Evolutionary conservation across 1,140 invertebrate genomes (phyloP), one percentile per base, ranked within the genome.

Genomic region (Branchinecta lynchi): DNA sequence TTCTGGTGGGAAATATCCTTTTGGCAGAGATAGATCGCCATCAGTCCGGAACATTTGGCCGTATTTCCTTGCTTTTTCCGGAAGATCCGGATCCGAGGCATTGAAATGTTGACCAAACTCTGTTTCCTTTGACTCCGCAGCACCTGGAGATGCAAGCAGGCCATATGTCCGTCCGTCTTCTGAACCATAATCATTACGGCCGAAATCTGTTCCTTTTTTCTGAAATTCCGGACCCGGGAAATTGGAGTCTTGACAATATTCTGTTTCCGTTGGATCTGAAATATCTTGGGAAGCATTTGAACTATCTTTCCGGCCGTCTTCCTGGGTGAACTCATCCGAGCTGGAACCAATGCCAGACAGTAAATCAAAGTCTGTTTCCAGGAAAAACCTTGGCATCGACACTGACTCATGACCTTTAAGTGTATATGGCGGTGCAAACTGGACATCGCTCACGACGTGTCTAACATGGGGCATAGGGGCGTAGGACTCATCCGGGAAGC

Each of bases 331-430:
- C 10, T 68, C 68, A 21, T 46, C 68, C 12, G 68, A 66, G 43
- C 51, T 71, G 43, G 71, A 71, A 17, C 71, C 71, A 43, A 71
- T 71, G n/a, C 71, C 71, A 45, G 71, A 71, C n/a, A 71, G 44
- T 10, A 71, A 17, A 45, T 71, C 71, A 44, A 45, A 65, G 21
- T 51, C 51, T 3, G 51, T 15, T 20, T 60, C 51, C 17, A 60
- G 51, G 51, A 60, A 60, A 20, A 60, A 60, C 17, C 17, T 60
- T 20, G 51, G 17, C 12, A 20, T 15, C 12, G 51, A 60, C 12
- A 15, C 17, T 60, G 51, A 20, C 3, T 20, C 12, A 1, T 12
- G 12, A 3, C 51, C 51, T 60, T 60, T 60, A 12, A 60, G 12
- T 20, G 17, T 60, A 60, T 15, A 60, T 3, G 51, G 51, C 2